phyloP scores from a whole-genome alignment of 2,888 invertebrate genomes.

The Apotomis turbidana region DNA sequence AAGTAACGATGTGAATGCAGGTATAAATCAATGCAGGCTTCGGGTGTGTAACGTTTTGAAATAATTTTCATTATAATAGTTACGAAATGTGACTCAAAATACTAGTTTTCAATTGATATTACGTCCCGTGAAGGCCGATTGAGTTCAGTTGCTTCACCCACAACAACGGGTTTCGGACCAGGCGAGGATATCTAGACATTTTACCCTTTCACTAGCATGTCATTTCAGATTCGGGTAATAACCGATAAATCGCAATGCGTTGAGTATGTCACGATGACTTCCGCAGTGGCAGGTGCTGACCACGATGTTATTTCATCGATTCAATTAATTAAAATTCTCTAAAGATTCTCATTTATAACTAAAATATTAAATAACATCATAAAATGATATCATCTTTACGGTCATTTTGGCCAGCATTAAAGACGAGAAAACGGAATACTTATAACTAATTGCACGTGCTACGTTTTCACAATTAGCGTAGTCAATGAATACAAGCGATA shows the following conservation, averaged over 20 bases:
- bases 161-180: conserved; percentile 22
- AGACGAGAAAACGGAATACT: neutral
- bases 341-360: neutral
- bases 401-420: neutral
- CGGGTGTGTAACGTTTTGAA: neutral
- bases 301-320: conserved; percentile 27
- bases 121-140: conserved; percentile 18
- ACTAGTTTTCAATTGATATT: conserved; percentile 27
- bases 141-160: conserved; percentile 21
- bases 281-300: conserved; percentile 11
- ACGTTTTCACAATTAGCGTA: neutral
- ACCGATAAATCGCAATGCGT: conserved; percentile 8
- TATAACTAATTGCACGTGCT: neutral
- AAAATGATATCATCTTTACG: neutral
- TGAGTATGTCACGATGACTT: conserved; percentile 9
- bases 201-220: conserved; percentile 25
- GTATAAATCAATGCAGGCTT: neutral
- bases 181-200: conserved; percentile 22
- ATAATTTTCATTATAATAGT: conserved; percentile 8
- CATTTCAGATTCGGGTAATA: conserved; percentile 10
- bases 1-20: neutral
- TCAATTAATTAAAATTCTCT: conserved; percentile 24
- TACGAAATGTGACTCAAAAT: conserved; percentile 22
- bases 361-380: conserved; percentile 14
- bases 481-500: neutral